phyloP scores from a whole-genome alignment of 37 sponge, comb jelly and placozoan genomes.

The Petrosia ficiformis region DNA sequence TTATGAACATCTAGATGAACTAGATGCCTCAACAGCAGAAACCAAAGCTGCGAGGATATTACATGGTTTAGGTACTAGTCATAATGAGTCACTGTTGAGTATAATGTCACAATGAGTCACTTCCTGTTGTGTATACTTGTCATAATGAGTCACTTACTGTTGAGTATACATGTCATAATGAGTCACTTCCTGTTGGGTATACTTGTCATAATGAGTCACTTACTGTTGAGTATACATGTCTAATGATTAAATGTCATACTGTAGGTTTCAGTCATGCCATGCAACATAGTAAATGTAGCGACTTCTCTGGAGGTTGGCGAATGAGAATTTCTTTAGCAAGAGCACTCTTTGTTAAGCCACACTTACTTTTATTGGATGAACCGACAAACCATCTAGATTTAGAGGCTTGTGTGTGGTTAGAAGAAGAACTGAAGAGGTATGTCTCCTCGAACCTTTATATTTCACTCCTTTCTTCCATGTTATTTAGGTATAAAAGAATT shows the following conservation, averaged over 20 bases:
- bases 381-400: slow-evolving; percentile 96
- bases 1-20: slow-evolving; percentile 87
- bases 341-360: slow-evolving; percentile 83
- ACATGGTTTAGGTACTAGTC: slow-evolving; percentile 56
- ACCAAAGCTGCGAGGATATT: slow-evolving; percentile 72
- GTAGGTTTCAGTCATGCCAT: slow-evolving; percentile 61
- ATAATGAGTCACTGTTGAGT: no score
- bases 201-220: no score
- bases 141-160: no score
- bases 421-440: slow-evolving; percentile 85
- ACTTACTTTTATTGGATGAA: slow-evolving; percentile 86
- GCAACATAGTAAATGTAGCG: slow-evolving; percentile 66
- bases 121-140: not conserved
- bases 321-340: slow-evolving; percentile 89
- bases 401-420: slow-evolving; percentile 96
- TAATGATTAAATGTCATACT: not conserved
- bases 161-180: no score
- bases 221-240: not conserved
- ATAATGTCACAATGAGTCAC: not conserved
- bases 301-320: slow-evolving; percentile 97
- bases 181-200: not conserved
- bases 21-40: slow-evolving; percentile 81
- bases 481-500: slow-evolving; percentile 71
- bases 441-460: not conserved
- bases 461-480: not conserved